phyloP scores from a whole-genome alignment of 2,797 vertebrate genomes.

The Orientallactaga sibirica region DNA sequence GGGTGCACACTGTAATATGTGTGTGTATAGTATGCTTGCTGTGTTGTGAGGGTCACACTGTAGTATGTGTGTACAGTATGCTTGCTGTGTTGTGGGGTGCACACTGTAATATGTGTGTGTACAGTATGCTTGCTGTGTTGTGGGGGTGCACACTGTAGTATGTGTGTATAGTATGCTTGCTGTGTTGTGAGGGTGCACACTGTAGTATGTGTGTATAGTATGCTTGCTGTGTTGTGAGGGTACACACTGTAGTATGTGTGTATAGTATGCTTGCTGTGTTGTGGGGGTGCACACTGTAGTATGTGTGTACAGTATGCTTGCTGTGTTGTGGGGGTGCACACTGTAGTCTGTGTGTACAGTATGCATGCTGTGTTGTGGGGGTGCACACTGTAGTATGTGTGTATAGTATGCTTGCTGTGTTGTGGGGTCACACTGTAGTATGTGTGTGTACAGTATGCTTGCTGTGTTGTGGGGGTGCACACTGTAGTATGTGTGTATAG shows the following conservation, averaged over 20 bases:
- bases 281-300: too few relatives aligned
- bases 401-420: background rate
- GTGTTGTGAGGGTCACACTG: background rate
- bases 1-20: too few relatives aligned
- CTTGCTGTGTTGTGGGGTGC: background rate
- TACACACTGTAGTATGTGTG: background rate
- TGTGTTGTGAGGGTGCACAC: background rate
- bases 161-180: background rate
- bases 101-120: background rate
- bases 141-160: too few relatives aligned
- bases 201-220: background rate
- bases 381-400: background rate
- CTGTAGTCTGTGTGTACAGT: background rate
- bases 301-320: background rate
- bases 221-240: background rate
- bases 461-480: background rate
- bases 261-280: background rate
- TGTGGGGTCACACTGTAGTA: too few relatives aligned
- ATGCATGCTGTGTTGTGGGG: background rate
- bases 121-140: background rate
- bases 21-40: background rate
- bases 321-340: background rate
- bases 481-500: background rate
- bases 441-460: background rate
- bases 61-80: background rate